Conservation (phyloP, 2,888 invertebrate genomes). For the Steinernema hermaphroditum region DNA sequence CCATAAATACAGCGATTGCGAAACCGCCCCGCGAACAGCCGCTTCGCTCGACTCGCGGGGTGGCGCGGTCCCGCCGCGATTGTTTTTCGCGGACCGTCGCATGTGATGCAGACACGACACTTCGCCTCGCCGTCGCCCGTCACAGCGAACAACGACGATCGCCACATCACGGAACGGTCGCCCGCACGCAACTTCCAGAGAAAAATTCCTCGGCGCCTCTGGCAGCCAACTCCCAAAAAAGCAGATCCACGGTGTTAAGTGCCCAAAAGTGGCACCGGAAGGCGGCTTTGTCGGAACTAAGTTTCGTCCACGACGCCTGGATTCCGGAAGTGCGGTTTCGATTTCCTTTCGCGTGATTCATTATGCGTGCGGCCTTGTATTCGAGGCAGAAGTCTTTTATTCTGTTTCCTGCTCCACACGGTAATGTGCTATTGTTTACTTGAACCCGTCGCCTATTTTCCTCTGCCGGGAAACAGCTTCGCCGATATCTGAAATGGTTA, state of each 20-base stretch:
- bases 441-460: neutral
- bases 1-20: too few species aligned
- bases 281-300: neutral
- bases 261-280: slow-evolving; percentile 6
- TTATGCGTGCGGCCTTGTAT: neutral
- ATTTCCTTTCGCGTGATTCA: slow-evolving; percentile 10
- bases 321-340: neutral
- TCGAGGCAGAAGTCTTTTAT: neutral
- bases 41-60: too few species aligned
- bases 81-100: neutral
- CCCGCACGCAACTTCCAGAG: neutral
- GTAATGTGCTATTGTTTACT: neutral
- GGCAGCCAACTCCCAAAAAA: neutral
- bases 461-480: slow-evolving; percentile 57
- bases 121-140: neutral
- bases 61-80: too few species aligned
- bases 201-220: neutral
- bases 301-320: neutral
- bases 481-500: slow-evolving; percentile 60
- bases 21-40: too few species aligned
- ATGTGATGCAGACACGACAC: neutral
- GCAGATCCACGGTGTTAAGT: neutral
- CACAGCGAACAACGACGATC: neutral
- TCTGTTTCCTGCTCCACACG: neutral
- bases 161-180: neutral